Base-by-base conservation (phyloP, 2,888 invertebrate species). In the Limnephilus auricula region DNA sequence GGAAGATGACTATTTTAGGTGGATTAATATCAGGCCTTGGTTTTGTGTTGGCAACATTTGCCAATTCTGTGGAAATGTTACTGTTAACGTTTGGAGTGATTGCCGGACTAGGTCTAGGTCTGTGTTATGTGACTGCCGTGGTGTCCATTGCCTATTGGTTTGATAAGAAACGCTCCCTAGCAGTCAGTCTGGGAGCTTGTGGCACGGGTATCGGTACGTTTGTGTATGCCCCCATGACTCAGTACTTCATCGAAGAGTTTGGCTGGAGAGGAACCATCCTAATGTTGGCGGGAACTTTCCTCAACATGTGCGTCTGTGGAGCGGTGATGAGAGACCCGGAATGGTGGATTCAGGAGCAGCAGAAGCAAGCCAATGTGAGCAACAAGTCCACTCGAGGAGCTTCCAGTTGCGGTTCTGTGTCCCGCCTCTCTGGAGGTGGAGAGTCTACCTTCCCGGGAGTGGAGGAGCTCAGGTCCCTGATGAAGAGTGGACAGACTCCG, bases 101-200 rank as follows among this genome's bases (percentile, higher is more conserved):
- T 50, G 97, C 98, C 89, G 98, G 98, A 0, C 94, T 98, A 92
- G 99, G 98, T 0, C 95, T 99, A 93, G 98, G 98, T 10, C 95
- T 98, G 89, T 98, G 98, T 89, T 99, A 98, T 94, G 98, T 98
- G 18, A 98, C 98, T 2, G 98, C 98, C 10, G 98, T 99, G 9
- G 98, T 99, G 9, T 98, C 98, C 90, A 98, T 99, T 92, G 98
- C 99, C 12, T 98, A 98, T 94, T 99, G 99, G 97, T 99, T 99
- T 94, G 98, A 99, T 94, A 98, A 98, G 94, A 98, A 97, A 94
- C 96, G 98, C 79, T 98, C 98, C 85, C 96, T 99, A 93, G 99
- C 99, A 6, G 98, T 98, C 6, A 98, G 98, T 2, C 95, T 99
- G 90, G 98, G 98, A 1, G 98, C 98, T 0, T 98, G 98, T 93